phyloP scores from a whole-genome alignment of 2,113 vertebrate genomes.

The Tyto alba region DNA sequence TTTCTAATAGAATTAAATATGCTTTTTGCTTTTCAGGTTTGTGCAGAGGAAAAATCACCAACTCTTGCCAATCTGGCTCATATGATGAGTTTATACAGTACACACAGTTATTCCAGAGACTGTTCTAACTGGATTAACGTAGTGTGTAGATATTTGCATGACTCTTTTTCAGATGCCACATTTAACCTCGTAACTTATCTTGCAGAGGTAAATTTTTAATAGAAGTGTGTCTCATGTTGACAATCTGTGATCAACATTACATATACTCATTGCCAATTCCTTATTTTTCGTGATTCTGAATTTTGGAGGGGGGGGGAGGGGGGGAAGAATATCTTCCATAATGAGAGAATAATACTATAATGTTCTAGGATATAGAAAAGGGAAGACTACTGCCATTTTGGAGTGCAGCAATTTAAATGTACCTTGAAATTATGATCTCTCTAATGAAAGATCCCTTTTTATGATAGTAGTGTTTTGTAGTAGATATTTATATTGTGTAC shows the following conservation, averaged over 20 bases:
- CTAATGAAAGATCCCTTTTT: not conserved
- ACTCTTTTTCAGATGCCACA: conserved; percentile 92
- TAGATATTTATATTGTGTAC: not conserved
- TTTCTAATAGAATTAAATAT: not conserved
- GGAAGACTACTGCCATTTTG: not conserved
- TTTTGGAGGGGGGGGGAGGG: rapidly evolving
- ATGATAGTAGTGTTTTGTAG: not conserved
- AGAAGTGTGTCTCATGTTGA: not conserved
- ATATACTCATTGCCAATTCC: not conserved
- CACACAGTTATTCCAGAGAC: conserved; percentile 96
- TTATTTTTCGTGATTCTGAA: not conserved
- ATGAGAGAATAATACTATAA: not conserved
- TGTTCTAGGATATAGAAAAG: not conserved
- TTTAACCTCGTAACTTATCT: conserved; percentile 94
- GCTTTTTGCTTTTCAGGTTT: conserved; percentile 72
- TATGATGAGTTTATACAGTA: conserved; percentile 98
- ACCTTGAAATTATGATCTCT: not conserved
- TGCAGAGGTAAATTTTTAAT: conserved; percentile 84
- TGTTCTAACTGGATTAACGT: conserved; percentile 98
- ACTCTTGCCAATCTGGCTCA: conserved; percentile 94
- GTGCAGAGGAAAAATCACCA: conserved; percentile 90
- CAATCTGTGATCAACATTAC: not conserved
- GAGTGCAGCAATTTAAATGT: not conserved
- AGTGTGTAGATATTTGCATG: conserved; percentile 94
- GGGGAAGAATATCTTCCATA: not conserved